Conservation (phyloP, 2,888 invertebrate genomes). For the Nipponacmea schrenckii region DNA sequence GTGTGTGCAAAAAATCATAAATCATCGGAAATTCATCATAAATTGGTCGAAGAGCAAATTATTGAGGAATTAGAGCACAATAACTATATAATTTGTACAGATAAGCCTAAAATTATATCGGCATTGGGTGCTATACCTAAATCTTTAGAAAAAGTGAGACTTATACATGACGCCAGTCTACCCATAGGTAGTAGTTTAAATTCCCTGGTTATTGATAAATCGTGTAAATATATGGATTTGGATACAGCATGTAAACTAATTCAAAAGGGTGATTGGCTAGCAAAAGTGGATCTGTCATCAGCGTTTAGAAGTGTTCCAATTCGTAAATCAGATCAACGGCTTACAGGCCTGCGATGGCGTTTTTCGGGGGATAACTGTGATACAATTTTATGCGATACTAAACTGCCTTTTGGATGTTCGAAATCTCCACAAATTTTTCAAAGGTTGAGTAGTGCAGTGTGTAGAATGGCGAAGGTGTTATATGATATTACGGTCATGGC, state of each 20-base stretch:
- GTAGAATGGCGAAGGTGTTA: background rate
- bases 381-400: background rate
- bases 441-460: constrained; percentile 6
- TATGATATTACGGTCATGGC: constrained; percentile 1
- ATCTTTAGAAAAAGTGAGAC: background rate
- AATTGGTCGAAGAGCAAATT: too few species aligned
- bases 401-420: background rate
- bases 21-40: too few species aligned
- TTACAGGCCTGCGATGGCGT: background rate
- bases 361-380: constrained; percentile 2
- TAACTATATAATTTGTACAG: constrained; percentile 4
- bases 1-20: too few species aligned
- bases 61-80: background rate
- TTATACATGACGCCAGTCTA: constrained; percentile 7
- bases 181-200: background rate
- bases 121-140: constrained; percentile 6
- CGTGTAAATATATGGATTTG: constrained; percentile 8
- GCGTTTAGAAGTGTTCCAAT: background rate
- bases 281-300: background rate
- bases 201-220: background rate
- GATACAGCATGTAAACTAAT: too few species aligned
- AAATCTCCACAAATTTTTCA: constrained; percentile 7
- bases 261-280: background rate
- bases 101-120: background rate
- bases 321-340: constrained; percentile 2